Base-by-base conservation (phyloP, 1,140 invertebrate species). In the Eulimnadia texana region DNA sequence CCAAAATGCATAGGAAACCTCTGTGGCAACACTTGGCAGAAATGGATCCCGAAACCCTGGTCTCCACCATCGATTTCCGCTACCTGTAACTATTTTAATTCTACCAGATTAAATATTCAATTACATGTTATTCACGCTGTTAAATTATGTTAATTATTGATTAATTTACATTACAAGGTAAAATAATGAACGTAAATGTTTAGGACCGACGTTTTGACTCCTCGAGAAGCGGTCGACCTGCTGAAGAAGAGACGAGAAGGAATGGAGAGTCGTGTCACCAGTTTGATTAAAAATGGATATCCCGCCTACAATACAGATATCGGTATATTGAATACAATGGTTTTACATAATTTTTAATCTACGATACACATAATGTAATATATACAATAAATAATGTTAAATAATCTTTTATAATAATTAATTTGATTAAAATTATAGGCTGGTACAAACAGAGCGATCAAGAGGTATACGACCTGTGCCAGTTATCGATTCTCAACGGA, bases 31-130 rank as follows among this genome's bases (percentile, higher is more conserved):
- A 94, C 0, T 72, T 94, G 0, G 78, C 77, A 1, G 90, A 94
- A 68, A 78, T 94, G 76, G 79, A 82, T 62, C 89, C 91, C 0
- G 86, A 93, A 71, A 68, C 83, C 71, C 71, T 95, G 11, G 83
- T 93, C 3, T 86, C 85, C 0, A 81, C 82, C 3, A 90, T 95
- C 62, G 91, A 95, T 72, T 94, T 94, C 70, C 80, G 86, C 72
- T 85, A 86, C 66, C 82, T 86, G 83, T 85, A 73, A 78, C 76
- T 72, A 20, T 57, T 63, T 49, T n/a, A n/a, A n/a, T n/a, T n/a
- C n/a, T n/a, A n/a, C n/a, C n/a, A n/a, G n/a, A n/a, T n/a, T n/a
- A n/a, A n/a, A 59, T 16, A 58, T 66, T 29, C 49, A 63, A 22
- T 50, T 16, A 20, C 64, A 58, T 62, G 47, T 65, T n/a, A n/a